Base-by-base conservation (phyloP, 1,140 invertebrate species). In the Cyclina sinensis region DNA sequence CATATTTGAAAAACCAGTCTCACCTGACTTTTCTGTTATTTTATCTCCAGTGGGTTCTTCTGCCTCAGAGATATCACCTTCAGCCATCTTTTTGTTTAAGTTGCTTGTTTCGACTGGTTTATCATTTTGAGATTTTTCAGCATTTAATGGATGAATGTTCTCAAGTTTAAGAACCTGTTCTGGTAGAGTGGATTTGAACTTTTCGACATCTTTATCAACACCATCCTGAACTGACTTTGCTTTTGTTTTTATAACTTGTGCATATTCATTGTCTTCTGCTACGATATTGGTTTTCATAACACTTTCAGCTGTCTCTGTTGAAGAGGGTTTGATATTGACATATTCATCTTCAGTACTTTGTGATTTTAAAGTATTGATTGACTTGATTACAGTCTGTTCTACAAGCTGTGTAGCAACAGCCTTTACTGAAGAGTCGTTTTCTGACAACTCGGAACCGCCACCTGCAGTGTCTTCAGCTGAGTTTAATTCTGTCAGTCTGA, bases 1-100 rank as follows among this genome's bases (percentile, higher is more conserved):
- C 70, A 86, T 27, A 46, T 76, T 86, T 2, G 70, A 76, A 74
- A 62, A 62, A n/a, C 70, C 70, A 32, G 16, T 76, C 24, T 43
- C 70, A 62, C 18, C 9, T n/a, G 46, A 30, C 16, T 27, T 27
- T n/a, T 27, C 27, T 54, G 14, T 35, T 4, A 21, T 32, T 16
- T 70, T 24, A 68, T 84, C 81, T 32, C 30, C 43, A 27, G 48
- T 46, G 37, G 21, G 16, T 1, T 43, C 37, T 32, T 74, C 68
- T 35, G 18, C 30, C 5, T 32, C 7, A 5, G 37, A 51, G 73
- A 0, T 51, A 32, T 24, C n/a, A 51, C 18, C n/a, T 48, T 54
- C 30, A 51, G 32, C 4, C 32, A 14, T 51, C n/a, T n/a, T n/a
- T 78, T 32, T 37, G 32, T 46, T 78, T n/a, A 24, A 48, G 16